phyloP scores from a whole-genome alignment of 2,888 invertebrate genomes.

The Ectemnius lituratus region DNA sequence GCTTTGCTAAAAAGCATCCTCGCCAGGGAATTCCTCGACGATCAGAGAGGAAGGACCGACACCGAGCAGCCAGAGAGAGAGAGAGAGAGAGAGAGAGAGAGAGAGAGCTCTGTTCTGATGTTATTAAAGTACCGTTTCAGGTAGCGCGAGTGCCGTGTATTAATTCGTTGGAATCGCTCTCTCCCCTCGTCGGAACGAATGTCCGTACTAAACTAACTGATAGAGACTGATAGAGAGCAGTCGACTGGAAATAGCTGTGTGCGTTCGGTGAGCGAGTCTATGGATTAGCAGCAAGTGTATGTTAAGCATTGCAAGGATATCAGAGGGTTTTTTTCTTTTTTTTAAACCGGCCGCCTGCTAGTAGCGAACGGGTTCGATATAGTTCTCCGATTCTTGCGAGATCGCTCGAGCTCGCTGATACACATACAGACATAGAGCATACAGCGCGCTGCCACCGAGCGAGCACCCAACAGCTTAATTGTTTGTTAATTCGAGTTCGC shows the following conservation, averaged over 20 bases:
- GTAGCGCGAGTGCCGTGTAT: not conserved
- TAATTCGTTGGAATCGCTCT: not conserved
- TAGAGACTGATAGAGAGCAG: too few species aligned
- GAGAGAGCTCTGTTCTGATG: not conserved
- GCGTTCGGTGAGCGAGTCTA: too few species aligned
- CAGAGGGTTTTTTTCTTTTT: not conserved
- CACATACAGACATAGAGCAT: not conserved
- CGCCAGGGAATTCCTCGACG: not conserved
- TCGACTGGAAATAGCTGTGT: too few species aligned
- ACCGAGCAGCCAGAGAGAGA: too few species aligned
- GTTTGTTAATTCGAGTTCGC: constrained; percentile 47
- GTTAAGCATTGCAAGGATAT: not conserved
- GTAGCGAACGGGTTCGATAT: not conserved
- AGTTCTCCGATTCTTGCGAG: constrained; percentile 7
- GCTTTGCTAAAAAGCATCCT: not conserved
- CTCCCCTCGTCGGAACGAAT: too few species aligned
- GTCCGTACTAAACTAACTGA: too few species aligned
- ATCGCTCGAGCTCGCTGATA: not conserved
- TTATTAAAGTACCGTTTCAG: constrained; percentile 7
- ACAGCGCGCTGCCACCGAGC: constrained; percentile 18
- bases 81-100: too few species aligned
- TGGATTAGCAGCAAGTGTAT: too few species aligned
- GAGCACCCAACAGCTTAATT: constrained; percentile 43
- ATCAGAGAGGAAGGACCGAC: too few species aligned
- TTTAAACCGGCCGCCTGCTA: not conserved